Evolutionary conservation across 2,113 vertebrate genomes (phyloP), one percentile per base, ranked within the genome.

Genomic region (Apteryx mantelli): DNA sequence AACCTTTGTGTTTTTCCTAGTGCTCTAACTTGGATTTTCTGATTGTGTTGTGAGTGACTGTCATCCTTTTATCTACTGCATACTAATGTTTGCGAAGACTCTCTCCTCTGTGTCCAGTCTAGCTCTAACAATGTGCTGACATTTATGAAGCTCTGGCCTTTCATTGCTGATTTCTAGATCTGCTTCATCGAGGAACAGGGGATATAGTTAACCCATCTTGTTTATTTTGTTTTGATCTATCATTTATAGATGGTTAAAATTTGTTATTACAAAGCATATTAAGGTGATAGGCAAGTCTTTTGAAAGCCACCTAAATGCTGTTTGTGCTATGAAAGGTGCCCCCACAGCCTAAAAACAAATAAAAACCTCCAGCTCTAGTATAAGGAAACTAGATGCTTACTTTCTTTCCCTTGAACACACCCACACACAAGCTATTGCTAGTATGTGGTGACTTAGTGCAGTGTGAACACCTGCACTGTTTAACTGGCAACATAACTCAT

Each of bases 81-180:
- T 71, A 83, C 86, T 97, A 94, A 95, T 25, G 7, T 40, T 89
- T 80, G 94, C 93, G 84, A 97, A 95, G 95, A 85, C 66, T 94
- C 74, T 86, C 91, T 97, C 83, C 88, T 90, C 71, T 88, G 44
- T 93, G 87, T 89, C 93, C 85, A 48, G 98, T 97, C 97, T 98
- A 98, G 98, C 98, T 98, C 98, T 98, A 91, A 98, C 96, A 98
- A 94, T 98, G 98, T 98, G 98, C 98, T 98, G 97, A 98, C 95
- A 90, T 63, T 89, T 96, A 60, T 82, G 85, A 93, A 88, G 94
- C 88, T 96, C 95, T 98, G 97, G 95, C 96, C 96, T 98, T 98
- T 99, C 99, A 99, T 99, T 99, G 99, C 99, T 99, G 99, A 99
- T 98, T 98, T 98, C 99, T 99, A 99, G 99, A 99, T 99, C 99